Evolutionary conservation across 1,140 invertebrate species (phyloP), one percentile per base, ranked within the genome.

Genomic region (Hydropsyche tenuis): DNA sequence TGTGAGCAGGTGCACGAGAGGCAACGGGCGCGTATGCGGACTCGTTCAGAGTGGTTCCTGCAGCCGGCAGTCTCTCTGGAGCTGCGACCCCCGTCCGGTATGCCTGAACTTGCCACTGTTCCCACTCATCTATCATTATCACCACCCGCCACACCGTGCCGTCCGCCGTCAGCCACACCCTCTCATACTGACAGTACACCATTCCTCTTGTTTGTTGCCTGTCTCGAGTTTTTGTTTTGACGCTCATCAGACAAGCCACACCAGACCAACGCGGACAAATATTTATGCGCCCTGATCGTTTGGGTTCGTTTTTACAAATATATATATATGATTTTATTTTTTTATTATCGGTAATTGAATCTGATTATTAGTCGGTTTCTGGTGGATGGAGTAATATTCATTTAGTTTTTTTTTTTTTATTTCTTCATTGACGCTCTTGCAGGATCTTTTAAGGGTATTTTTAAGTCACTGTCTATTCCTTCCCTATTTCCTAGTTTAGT

Each of bases 1-100:
- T 75, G 51, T 69, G 80, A 78, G 81, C 85, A 94, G 93, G 95
- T 97, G 73, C 95, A 97, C 86, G 94, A 97, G 86, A 88, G 94
- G 81, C 96, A 97, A 88, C 93, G 93, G 69, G 93, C 92, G 81
- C 88, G 96, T 77, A 97, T 97, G 95, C 89, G 93, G 82, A 96
- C 94, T 53, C 88, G 95, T 78, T 96, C 94, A 53, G 95, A 97
- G 83, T 97, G 95, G 95, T 97, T 96, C 87, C 88, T 97, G 80
- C 91, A 91, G 77, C 91, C 92, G 56, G 89, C 90, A 64, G 86
- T 86, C 80, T 82, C 87, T 84, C 80, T 84, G 83, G 79, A 88
- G 82, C 81, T 87, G 83, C 78, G 83, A 80, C 78, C 85, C 80
- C 72, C 85, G 81, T 78, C 82, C 85, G 81, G 82, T 87, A 81